phyloP scores from a whole-genome alignment of 2,797 vertebrate genomes.

The Notamacropus eugenii region DNA sequence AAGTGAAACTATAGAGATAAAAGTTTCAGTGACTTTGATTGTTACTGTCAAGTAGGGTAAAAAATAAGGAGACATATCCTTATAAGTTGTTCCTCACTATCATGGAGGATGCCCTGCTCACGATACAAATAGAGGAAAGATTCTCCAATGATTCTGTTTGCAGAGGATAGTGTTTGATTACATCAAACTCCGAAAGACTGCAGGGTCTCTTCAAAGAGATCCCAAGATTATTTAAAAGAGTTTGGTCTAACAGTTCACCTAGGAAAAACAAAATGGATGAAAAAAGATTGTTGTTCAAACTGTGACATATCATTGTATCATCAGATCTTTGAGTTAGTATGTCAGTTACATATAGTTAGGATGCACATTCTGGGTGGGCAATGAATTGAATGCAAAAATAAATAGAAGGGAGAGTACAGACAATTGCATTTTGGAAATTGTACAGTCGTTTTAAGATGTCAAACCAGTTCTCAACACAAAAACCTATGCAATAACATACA shows the following conservation, averaged over 20 bases:
- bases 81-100: not conserved
- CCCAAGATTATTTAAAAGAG: not conserved
- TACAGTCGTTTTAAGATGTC: not conserved
- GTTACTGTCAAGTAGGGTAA: not conserved
- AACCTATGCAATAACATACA: not conserved
- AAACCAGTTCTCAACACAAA: not conserved
- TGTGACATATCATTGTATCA: not conserved
- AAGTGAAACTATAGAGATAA: too few species aligned
- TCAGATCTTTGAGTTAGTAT: not conserved
- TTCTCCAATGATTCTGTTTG: not conserved
- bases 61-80: not conserved
- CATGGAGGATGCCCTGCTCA: not conserved
- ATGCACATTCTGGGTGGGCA: not conserved
- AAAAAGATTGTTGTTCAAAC: not conserved
- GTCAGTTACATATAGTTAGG: not conserved
- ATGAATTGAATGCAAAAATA: not conserved
- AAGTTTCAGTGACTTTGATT: not conserved
- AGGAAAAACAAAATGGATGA: not conserved
- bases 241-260: not conserved
- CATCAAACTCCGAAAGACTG: not conserved
- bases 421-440: not conserved
- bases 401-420: not conserved
- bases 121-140: not conserved
- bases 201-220: not conserved
- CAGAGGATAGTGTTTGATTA: not conserved